Conservation (phyloP, 2,797 vertebrate genomes). For the Cephalopachus bancanus region DNA sequence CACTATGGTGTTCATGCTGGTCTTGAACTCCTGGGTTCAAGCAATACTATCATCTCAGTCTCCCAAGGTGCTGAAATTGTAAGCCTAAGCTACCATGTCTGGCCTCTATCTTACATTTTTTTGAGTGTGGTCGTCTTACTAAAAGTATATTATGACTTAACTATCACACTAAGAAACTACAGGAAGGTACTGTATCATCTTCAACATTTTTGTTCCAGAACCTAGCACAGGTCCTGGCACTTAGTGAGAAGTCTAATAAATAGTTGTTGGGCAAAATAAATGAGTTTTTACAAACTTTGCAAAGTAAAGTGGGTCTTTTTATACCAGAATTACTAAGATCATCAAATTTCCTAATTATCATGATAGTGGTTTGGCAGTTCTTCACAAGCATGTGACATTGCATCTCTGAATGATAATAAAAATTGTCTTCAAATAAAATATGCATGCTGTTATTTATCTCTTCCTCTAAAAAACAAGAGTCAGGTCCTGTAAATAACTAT, state of each 20-base stretch:
- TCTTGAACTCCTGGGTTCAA: too few relatives aligned
- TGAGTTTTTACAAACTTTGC: constrained; percentile 22
- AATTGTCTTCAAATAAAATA: background rate
- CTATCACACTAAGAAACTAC: background rate
- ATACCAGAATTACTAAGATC: background rate
- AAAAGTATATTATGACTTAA: background rate
- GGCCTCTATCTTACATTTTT: background rate
- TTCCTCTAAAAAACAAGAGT: background rate
- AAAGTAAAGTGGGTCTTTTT: background rate
- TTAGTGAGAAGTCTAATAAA: background rate
- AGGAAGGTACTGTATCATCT: background rate
- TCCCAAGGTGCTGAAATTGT: too few relatives aligned
- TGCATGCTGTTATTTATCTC: background rate
- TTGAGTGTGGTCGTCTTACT: background rate
- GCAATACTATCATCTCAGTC: too few relatives aligned
- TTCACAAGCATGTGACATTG: background rate
- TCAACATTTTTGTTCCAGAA: background rate
- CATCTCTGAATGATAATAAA: background rate
- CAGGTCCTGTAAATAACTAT: background rate
- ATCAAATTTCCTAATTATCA: background rate
- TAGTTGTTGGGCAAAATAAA: background rate
- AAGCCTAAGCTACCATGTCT: too few relatives aligned
- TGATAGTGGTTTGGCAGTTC: background rate
- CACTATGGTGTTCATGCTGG: too few relatives aligned
- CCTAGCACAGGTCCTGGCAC: background rate